Evolutionary conservation across 1,140 invertebrate genomes (phyloP).

Genomic region (Cydia splendana): DNA sequence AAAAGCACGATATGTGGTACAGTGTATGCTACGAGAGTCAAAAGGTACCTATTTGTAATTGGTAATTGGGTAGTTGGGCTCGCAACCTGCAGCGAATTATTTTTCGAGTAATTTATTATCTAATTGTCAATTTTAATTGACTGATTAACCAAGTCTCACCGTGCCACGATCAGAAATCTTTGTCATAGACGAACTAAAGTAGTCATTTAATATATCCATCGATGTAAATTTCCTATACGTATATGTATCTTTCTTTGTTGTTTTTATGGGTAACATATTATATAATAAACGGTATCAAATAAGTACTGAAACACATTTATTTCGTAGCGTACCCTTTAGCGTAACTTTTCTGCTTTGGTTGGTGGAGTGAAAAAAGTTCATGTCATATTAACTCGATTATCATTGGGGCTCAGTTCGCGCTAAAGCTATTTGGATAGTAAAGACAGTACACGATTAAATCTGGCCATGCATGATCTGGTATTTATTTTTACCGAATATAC

Average conservation of each 20-base stretch:
- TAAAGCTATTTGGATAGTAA: too few species aligned
- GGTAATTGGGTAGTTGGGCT: neutral
- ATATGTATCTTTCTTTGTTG: conserved; percentile 29
- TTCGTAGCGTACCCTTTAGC: neutral
- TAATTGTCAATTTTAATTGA: conserved; percentile 44
- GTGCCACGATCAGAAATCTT: conserved; percentile 39
- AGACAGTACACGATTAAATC: too few species aligned
- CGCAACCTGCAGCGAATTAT: conserved; percentile 39
- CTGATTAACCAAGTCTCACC: conserved; percentile 37
- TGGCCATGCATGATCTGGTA: too few species aligned
- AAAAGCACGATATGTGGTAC: neutral
- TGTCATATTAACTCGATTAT: too few species aligned
- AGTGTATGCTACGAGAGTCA: neutral
- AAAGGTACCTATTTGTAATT: neutral
- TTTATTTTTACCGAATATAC: too few species aligned
- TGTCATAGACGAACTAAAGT: conserved; percentile 8
- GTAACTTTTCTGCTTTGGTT: neutral
- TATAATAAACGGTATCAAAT: conserved; percentile 43
- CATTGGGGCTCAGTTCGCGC: too few species aligned
- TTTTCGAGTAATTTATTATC: conserved; percentile 45
- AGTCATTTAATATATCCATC: conserved; percentile 21
- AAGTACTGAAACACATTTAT: conserved; percentile 11
- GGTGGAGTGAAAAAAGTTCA: too few species aligned
- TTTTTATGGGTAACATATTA: conserved; percentile 42
- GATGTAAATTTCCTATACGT: conserved; percentile 27